phyloP scores from a whole-genome alignment of 2,113 vertebrate species.

The Paralichthys olivaceus region DNA sequence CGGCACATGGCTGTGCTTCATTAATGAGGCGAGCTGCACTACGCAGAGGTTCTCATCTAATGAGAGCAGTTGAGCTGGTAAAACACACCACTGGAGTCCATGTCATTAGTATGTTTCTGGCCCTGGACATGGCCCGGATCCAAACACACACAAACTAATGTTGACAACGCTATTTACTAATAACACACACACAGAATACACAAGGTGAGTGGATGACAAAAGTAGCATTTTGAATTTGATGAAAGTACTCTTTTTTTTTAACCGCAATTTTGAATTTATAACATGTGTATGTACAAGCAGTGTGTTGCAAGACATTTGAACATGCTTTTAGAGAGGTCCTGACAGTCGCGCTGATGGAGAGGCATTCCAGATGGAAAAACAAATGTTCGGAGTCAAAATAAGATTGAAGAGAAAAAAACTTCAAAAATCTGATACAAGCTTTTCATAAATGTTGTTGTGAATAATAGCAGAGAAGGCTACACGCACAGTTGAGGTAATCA shows the following conservation, averaged over 20 bases:
- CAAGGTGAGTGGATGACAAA: neutral
- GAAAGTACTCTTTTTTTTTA: neutral
- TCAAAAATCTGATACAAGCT: neutral
- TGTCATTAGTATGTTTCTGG: conserved; percentile 78
- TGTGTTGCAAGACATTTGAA: conserved; percentile 23
- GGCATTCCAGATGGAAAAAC: conserved; percentile 11
- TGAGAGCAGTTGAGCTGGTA: conserved; percentile 98
- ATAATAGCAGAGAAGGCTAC: neutral
- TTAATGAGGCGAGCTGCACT: conserved; percentile 91
- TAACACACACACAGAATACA: conserved; percentile 8
- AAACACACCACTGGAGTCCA: conserved; percentile 80
- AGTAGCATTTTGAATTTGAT: neutral
- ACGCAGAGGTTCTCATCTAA: conserved; percentile 93
- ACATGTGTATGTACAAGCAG: conserved; percentile 25
- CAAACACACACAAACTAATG: conserved; percentile 52
- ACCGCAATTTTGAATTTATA: neutral
- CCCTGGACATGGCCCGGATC: conserved; percentile 66
- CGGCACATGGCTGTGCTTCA: conserved; percentile 96
- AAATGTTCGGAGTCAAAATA: conserved; percentile 12
- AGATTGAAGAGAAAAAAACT: neutral
- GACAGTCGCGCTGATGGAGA: conserved; percentile 22
- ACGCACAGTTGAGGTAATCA: too few relatives aligned
- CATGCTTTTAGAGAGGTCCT: conserved; percentile 30
- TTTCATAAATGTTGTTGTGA: conserved; percentile 5
- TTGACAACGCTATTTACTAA: conserved; percentile 48